Evolutionary conservation across 1,140 invertebrate species (phyloP).

Genomic region (Coenobita brevimanus): DNA sequence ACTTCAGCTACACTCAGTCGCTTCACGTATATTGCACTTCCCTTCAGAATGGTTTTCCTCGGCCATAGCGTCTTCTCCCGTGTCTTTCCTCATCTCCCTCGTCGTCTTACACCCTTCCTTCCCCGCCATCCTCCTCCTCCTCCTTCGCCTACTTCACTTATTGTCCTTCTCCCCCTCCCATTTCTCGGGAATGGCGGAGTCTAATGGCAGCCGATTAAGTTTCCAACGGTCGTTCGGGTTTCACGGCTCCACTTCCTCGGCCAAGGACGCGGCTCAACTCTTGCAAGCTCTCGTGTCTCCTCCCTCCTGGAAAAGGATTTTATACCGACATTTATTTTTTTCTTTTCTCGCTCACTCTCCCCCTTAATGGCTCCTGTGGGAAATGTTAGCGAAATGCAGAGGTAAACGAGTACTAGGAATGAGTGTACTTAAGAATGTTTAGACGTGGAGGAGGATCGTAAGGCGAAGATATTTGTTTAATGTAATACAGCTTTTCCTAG

Average conservation of each 20-base stretch:
- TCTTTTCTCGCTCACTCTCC: too few relatives aligned
- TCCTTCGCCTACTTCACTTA: constrained; percentile 59
- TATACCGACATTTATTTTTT: constrained; percentile 57
- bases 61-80: background rate
- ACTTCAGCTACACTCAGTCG: background rate
- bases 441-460: too few relatives aligned
- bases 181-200: constrained; percentile 62
- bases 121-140: constrained; percentile 34
- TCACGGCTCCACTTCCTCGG: constrained; percentile 63
- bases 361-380: constrained; percentile 36
- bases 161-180: constrained; percentile 60
- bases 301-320: constrained; percentile 25
- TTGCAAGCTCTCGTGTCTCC: constrained; percentile 32
- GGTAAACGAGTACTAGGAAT: constrained; percentile 45
- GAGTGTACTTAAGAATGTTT: background rate
- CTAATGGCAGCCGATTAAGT: constrained; percentile 64
- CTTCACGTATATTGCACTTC: background rate
- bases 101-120: constrained; percentile 18
- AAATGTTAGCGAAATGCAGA: constrained; percentile 36
- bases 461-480: too few relatives aligned
- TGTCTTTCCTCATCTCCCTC: background rate
- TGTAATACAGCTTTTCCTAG: too few relatives aligned
- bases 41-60: background rate
- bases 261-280: constrained; percentile 54
- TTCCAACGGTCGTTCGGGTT: constrained; percentile 64